A percentile compares a stretch with the other conserved stretches of the same genome.
Evolutionary conservation across 2,113 vertebrate species (phyloP).

Genomic region (Gadus macrocephalus): DNA sequence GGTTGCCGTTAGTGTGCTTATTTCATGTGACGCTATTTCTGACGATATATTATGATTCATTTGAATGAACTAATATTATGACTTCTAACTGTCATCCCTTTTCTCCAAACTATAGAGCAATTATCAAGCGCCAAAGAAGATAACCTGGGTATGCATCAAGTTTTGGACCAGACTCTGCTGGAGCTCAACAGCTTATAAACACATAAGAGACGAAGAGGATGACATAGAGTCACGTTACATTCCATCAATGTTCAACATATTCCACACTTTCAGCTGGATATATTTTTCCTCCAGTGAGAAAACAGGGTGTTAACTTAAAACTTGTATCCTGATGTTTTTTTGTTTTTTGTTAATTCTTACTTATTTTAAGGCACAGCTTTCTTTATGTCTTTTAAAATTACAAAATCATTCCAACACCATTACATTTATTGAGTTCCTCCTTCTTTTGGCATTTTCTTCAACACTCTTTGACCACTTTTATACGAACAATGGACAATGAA

Average conservation of each 20-base stretch:
- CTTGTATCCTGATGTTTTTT: constrained; percentile 49
- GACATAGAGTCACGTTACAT: constrained; percentile 58
- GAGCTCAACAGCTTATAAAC: constrained; percentile 95
- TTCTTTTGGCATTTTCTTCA: constrained; percentile 37
- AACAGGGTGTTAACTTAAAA: constrained; percentile 61
- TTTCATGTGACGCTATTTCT: not conserved
- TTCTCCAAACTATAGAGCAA: constrained; percentile 79
- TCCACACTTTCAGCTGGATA: constrained; percentile 62
- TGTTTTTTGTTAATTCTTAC: constrained; percentile 1
- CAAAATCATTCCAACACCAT: constrained; percentile 31
- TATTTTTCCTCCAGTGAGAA: constrained; percentile 39
- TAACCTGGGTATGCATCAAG: constrained; percentile 87
- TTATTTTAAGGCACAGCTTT: constrained; percentile 35
- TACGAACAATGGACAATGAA: constrained; percentile 31
- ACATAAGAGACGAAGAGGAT: constrained; percentile 19
- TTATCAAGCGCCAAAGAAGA: constrained; percentile 88
- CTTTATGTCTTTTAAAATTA: constrained; percentile 26
- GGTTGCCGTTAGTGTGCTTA: not conserved
- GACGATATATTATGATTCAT: no score
- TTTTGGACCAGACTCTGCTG: constrained; percentile 91
- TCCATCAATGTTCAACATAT: constrained; percentile 66
- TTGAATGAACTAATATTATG: no score
- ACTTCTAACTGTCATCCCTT: not conserved
- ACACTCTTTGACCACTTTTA: constrained; percentile 44
- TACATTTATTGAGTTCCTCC: constrained; percentile 18